Base-by-base conservation (phyloP, 2,888 invertebrate genomes). In the Nymphalis c-album region DNA sequence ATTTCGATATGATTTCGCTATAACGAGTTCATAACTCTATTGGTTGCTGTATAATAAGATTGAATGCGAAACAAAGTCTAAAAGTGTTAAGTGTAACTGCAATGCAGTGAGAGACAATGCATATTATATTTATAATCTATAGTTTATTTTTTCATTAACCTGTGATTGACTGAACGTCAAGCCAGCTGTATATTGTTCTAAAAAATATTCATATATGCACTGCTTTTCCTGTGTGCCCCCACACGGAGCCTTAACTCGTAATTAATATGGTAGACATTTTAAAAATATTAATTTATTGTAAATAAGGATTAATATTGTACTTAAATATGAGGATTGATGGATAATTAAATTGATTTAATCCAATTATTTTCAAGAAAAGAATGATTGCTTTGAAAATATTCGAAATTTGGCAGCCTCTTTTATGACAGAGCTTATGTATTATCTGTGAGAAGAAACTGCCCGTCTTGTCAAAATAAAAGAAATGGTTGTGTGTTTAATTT, bases 241-340 rank as follows among this genome's bases (percentile, higher is more conserved):
- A 80, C 80, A 79, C 80, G 78, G 79, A 80, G 84, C 83, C 82
- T 85, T 86, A 85, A 83, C 75, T 81, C 76, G 73, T 90, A 90
- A 90, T 81, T 88, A 31, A 88, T 88, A 86, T 87, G 67, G 73
- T 85, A 71, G 67, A 13, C 47, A 51, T n/a, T 48, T 61, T 40
- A 51, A 61, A 69, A 64, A 65, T 67, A 69, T 64, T 75, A 81
- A 83, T 80, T 80, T 81, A 82, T 76, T 91, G 87, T 90, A 89
- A 87, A 90, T 91, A 90, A 86, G 85, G 85, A 80, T 80, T 86
- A 86, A 85, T 83, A 82, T 85, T 88, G 91, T 91, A 91, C 91
- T 91, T 91, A 91, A 90, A 35, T n/a, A 76, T 75, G 79, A 78
- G 87, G 87, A 81, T 81, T 82, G 83, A 81, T 85, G 85, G 71